Evolutionary conservation across 2,888 invertebrate species (phyloP).

Genomic region (Anodontia alba): DNA sequence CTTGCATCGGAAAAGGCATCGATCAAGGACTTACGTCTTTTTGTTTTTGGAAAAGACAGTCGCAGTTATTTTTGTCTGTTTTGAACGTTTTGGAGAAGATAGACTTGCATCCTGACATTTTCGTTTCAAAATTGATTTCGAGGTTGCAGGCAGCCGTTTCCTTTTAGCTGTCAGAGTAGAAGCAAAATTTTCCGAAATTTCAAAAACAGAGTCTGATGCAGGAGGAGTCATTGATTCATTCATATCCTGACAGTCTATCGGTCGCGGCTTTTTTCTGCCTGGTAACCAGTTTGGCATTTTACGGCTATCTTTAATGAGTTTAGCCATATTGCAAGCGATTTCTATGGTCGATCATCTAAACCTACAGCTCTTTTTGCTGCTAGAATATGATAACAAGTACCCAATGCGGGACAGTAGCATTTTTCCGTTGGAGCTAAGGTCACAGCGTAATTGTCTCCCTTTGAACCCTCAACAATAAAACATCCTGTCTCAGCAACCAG

Average conservation of each 20-base stretch:
- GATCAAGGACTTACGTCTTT: not conserved
- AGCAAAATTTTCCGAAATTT: not conserved
- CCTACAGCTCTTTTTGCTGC: not conserved
- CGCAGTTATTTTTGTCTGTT: not conserved
- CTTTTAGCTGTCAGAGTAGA: not conserved
- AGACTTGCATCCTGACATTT: not conserved
- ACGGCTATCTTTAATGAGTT: not conserved
- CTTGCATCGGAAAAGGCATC: not conserved
- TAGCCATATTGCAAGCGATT: not conserved
- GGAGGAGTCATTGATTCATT: not conserved
- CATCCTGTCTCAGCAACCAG: not conserved
- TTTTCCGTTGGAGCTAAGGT: not conserved
- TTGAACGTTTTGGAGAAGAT: not conserved
- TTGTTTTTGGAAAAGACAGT: not conserved
- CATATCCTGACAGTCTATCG: not conserved
- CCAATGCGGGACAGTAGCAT: not conserved
- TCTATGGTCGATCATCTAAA: not conserved
- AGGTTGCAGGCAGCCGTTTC: not conserved
- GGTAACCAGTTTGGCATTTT: not conserved
- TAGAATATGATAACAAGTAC: not conserved
- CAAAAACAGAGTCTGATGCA: not conserved
- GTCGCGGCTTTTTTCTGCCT: not conserved
- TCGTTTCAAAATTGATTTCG: not conserved
- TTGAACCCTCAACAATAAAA: not conserved
- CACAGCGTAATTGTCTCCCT: not conserved